Percentiles rank a stretch among this genome's conserved stretches.
phyloP scores from a whole-genome alignment of 2,113 vertebrate genomes.

The Trematocara marginatum region DNA sequence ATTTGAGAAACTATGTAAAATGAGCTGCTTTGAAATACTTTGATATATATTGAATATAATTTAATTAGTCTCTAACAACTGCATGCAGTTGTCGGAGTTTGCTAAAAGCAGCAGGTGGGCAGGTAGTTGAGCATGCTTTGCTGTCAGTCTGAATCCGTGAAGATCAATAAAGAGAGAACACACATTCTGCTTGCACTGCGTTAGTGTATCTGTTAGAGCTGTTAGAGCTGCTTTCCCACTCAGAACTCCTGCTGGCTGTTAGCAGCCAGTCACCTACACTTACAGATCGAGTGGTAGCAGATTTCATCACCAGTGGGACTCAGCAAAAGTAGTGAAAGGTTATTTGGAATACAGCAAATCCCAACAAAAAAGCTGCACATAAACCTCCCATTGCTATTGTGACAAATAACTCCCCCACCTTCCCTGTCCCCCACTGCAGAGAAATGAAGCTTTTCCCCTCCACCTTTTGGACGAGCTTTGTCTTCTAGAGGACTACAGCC shows the following conservation, averaged over 20 bases:
- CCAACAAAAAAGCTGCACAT: neutral
- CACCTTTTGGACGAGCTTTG: slow-evolving; percentile 44
- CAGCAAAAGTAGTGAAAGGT: neutral
- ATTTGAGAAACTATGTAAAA: neutral
- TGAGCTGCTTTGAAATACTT: neutral
- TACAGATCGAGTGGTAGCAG: neutral
- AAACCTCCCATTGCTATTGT: neutral
- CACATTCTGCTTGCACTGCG: neutral
- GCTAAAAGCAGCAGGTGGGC: slow-evolving; percentile 4
- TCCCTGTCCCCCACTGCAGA: slow-evolving; percentile 54
- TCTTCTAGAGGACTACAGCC: slow-evolving; percentile 57
- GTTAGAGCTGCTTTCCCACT: slow-evolving; percentile 31
- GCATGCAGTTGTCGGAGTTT: neutral
- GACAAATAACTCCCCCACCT: neutral
- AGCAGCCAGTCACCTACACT: neutral
- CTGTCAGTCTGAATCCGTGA: neutral
- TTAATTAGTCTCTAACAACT: neutral
- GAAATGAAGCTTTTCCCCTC: slow-evolving; percentile 66
- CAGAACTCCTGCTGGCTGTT: slow-evolving; percentile 28
- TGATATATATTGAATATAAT: neutral
- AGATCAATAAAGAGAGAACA: neutral
- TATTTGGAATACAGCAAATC: neutral
- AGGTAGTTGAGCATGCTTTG: neutral
- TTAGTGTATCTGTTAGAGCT: slow-evolving; percentile 13
- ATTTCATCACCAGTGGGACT: neutral